Evolutionary conservation across 2,113 vertebrate species (phyloP).

Genomic region (Albula goreensis): DNA sequence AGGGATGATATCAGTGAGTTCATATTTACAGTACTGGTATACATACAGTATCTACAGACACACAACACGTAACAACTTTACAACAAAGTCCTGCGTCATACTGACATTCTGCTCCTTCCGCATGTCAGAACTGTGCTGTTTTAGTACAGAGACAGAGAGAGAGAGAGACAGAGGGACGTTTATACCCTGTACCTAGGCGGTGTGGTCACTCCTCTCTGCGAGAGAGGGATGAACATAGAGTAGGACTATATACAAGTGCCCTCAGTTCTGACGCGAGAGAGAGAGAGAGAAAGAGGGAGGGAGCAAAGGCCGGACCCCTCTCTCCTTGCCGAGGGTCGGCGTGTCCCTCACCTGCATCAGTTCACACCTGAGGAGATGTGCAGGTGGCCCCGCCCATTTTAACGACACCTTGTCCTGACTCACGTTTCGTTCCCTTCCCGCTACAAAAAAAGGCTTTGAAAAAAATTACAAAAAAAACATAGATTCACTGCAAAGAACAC

Average conservation of each 20-base stretch:
- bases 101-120: not conserved
- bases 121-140: not conserved
- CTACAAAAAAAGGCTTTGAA: not conserved
- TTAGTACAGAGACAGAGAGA: not conserved
- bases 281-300: too few species aligned
- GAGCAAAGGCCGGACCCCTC: not conserved
- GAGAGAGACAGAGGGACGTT: not conserved
- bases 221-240: not conserved
- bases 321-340: not conserved
- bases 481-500: not conserved
- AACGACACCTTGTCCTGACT: not conserved
- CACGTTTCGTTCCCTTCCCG: not conserved
- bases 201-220: not conserved
- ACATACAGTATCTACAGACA: slow-evolving; percentile 18
- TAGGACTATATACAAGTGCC: not conserved
- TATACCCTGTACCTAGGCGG: not conserved
- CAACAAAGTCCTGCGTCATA: not conserved
- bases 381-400: not conserved
- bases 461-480: not conserved
- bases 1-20: not conserved
- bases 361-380: not conserved
- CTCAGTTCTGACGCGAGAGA: not conserved
- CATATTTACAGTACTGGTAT: slow-evolving; percentile 5
- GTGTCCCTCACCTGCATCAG: not conserved
- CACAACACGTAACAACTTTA: slow-evolving; percentile 1